phyloP scores from a whole-genome alignment of 2,113 vertebrate genomes.

The Eretmodus cyanostictus region DNA sequence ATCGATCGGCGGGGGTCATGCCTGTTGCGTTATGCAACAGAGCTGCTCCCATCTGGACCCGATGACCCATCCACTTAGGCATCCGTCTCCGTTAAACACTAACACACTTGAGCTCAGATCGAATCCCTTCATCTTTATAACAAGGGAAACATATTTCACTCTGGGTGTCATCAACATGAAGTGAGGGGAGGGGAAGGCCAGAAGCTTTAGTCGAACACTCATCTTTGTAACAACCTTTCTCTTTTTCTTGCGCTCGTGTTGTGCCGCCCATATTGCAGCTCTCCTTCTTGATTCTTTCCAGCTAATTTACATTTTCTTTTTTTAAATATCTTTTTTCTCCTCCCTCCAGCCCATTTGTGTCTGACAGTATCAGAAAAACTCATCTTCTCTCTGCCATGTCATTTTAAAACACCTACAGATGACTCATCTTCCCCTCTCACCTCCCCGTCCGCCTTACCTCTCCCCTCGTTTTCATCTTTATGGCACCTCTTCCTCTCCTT shows the following conservation, averaged over 20 bases:
- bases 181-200: not conserved
- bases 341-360: not conserved
- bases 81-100: constrained; percentile 33
- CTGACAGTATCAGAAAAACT: not conserved
- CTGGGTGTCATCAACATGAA: not conserved
- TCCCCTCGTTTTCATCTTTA: constrained; percentile 19
- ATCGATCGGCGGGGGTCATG: not conserved
- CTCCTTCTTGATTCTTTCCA: not conserved
- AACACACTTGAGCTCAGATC: constrained; percentile 3
- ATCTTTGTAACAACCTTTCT: not conserved
- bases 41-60: constrained; percentile 38
- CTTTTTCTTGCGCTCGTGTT: not conserved
- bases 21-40: constrained; percentile 21
- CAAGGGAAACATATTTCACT: constrained; percentile 9
- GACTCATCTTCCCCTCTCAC: constrained; percentile 15
- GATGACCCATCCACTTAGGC: constrained; percentile 34
- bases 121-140: constrained; percentile 1
- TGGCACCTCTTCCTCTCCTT: not conserved
- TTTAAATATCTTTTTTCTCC: not conserved
- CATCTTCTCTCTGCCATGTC: not conserved
- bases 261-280: not conserved
- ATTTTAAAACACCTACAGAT: constrained; percentile 17
- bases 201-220: not conserved
- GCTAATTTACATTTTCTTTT: not conserved
- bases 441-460: not conserved